Evolutionary conservation across 2,797 vertebrate species (phyloP), one percentile per base, ranked within the genome.

Genomic region (Myotis findleyi): DNA sequence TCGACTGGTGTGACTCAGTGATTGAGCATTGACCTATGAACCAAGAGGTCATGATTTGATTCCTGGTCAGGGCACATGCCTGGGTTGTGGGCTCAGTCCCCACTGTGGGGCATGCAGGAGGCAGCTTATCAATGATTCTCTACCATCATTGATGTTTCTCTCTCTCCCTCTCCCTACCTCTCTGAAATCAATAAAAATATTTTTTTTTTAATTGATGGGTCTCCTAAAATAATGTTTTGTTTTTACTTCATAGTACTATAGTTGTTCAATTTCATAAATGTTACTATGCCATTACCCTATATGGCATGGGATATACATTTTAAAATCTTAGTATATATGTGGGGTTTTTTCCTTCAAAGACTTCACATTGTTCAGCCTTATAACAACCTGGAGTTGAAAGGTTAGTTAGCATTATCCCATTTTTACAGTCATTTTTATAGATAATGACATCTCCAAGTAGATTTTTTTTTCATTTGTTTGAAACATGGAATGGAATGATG

Each of bases 211-310:
- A 71, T 64, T 57, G n/a, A 25, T 55, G 55, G 51, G 41, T 82
- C 10, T 91, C 72, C 87, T 93, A 88, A 95, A 66, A 93, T 83
- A 69, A n/a, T 57, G 30, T 87, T 59, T 77, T 93, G 17, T 44
- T 30, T 57, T 84, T 75, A 77, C 27, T 71, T 87, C 47, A 64
- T 55, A 75, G 49, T 53, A 82, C 44, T 91, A 41, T 66, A 66
- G 23, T 75, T 79, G 47, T 66, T 76, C 49, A 77, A 47, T 82
- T 44, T 82, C 36, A 55, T 33, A 13, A 55, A 83, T 77, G 62
- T 83, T 77, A 83, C 8, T 38, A n/a, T 87, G 73, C 36, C 11
- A 55, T 92, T 79, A n/a, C 64, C 38, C 25, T 49, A 4, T 30
- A 62, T 47, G 44, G 25, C 38, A 68, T 59, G 41, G 73, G 33